Percentiles rank a stretch among this genome's conserved stretches.
phyloP scores from a whole-genome alignment of 2,797 vertebrate species.

The Vespertilio murinus region DNA sequence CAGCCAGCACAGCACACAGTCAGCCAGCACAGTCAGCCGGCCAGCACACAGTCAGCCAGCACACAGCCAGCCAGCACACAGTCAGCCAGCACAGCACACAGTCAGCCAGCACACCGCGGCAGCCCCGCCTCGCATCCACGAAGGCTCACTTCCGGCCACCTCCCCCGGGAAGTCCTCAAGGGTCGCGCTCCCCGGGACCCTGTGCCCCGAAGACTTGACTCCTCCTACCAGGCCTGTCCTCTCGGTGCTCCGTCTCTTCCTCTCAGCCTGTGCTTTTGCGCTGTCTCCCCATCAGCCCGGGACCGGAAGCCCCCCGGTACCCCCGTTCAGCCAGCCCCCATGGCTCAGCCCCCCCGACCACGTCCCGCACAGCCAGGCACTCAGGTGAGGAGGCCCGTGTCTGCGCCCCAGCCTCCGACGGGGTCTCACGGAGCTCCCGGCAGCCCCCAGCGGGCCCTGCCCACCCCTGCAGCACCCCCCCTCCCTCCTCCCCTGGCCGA shows the following conservation, averaged over 20 bases:
- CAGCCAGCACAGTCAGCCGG: not conserved
- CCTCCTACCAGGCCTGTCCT: not conserved
- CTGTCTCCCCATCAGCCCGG: not conserved
- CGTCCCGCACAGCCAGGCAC: not conserved
- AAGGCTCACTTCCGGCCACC: not conserved
- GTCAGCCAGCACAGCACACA: not conserved
- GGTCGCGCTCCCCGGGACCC: not conserved
- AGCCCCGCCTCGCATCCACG: not conserved
- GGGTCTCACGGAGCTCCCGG: not conserved
- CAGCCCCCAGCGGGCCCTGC: too few species aligned
- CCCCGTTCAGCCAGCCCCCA: not conserved
- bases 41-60: not conserved
- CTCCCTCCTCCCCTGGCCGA: not conserved
- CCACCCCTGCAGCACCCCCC: not conserved
- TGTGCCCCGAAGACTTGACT: too few species aligned
- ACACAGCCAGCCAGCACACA: fast-evolving
- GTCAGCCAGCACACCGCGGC: not conserved
- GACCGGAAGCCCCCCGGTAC: not conserved
- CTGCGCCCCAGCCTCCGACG: not conserved
- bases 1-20: not conserved
- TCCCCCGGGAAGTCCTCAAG: not conserved
- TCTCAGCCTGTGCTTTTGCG: not conserved
- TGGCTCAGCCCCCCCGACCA: not conserved
- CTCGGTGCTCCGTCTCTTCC: not conserved
- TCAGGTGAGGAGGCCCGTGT: fast-evolving